A percentile compares a stretch with the other conserved stretches of the same genome.
Conservation (phyloP, 2,113 vertebrate genomes). For the Nanger granti region DNA sequence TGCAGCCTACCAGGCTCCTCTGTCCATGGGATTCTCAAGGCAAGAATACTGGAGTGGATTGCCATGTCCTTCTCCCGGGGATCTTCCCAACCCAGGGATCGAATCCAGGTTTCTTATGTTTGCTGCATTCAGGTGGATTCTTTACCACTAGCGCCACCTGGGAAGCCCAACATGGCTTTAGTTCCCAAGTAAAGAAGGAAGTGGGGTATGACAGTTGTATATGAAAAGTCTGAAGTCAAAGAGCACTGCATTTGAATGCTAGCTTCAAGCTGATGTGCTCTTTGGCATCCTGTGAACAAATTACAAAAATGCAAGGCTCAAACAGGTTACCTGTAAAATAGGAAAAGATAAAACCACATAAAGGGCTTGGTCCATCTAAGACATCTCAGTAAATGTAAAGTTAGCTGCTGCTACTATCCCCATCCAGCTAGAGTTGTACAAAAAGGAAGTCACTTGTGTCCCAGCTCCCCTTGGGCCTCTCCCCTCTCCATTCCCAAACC, state of each 20-base stretch:
- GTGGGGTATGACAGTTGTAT: not conserved
- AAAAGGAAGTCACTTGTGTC: not conserved
- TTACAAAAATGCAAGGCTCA: not conserved
- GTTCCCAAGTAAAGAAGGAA: not conserved
- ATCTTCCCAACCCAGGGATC: not conserved
- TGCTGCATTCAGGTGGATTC: not conserved
- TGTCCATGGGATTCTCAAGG: not conserved
- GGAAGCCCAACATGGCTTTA: not conserved
- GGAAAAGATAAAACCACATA: not conserved
- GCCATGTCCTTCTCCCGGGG: not conserved
- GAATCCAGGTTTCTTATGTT: not conserved
- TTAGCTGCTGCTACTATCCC: not conserved
- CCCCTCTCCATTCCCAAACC: accelerated
- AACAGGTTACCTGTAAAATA: not conserved
- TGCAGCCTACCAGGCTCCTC: not conserved
- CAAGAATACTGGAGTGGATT: not conserved
- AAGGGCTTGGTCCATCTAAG: not conserved
- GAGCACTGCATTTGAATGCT: not conserved
- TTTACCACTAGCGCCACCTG: not conserved
- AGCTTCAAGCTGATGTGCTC: not conserved
- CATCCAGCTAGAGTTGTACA: not conserved
- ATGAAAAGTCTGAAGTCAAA: not conserved
- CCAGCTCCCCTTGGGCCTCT: not conserved
- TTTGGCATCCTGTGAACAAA: not conserved
- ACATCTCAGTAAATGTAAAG: not conserved